Evolutionary conservation across 1,140 invertebrate species (phyloP), one percentile per base, ranked within the genome.

Genomic region (Brachionus koreanus): DNA sequence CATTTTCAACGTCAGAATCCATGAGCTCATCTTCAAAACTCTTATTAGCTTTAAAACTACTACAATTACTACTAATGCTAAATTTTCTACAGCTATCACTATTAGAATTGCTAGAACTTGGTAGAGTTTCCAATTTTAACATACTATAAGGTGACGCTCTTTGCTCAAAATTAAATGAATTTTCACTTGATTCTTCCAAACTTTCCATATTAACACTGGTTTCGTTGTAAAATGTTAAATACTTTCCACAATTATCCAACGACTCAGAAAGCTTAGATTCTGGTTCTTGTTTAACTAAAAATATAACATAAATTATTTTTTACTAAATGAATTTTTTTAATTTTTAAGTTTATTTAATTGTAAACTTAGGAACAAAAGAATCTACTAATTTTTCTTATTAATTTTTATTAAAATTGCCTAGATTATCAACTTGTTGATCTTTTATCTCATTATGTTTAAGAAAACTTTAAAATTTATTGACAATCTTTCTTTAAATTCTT

Each of bases 1-100:
- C 69, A 46, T 46, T 74, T 46, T 74, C 69, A 12, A 46, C 39
- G 46, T 74, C 69, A 25, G 65, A 69, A 69, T 69, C 65, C 33
- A 19, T 69, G 9, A 35, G 43, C 46, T 74, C 69, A 19, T 74
- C 39, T 43, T 74, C 69, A 74, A 42, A 72, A 72, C 9, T 46
- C 29, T 25, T 25, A 74, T 74, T 25, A 42, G 2, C 2, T n/a
- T 39, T 72, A 19, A 39, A 23, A 39, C 37, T 72, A 72, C 37
- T 72, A 72, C 37, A 39, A 72, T 42, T 72, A 39, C 69, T 74
- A 46, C 42, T 74, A 23, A 9, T 37, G 37, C 69, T 74, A 74
- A 29, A 46, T 74, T 46, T 23, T 35, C 23, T 46, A 46, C 23
- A 25, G 23, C 42, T 74, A 74, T 74, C 42, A 49, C 69, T 74